Conservation (phyloP, 2,113 vertebrate genomes). For the Columbina picui region DNA sequence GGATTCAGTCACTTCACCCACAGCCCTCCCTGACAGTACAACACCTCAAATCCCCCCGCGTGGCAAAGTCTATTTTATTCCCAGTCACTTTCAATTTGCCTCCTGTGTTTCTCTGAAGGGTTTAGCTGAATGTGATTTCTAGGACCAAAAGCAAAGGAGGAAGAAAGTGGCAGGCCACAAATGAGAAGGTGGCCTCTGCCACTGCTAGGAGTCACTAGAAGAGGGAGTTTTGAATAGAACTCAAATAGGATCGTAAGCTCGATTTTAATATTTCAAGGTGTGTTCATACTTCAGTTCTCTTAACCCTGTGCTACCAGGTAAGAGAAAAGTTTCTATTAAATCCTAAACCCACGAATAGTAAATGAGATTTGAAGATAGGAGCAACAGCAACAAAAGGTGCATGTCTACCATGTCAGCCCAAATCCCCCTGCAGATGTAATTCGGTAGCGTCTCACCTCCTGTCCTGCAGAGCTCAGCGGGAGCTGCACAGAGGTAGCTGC, state of each 20-base stretch:
- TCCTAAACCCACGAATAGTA: background rate
- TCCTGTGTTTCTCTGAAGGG: background rate
- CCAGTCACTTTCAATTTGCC: slow-evolving; percentile 64
- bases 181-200: background rate
- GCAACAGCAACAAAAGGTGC: background rate
- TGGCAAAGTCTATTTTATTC: slow-evolving; percentile 31
- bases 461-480: background rate
- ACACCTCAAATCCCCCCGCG: background rate
- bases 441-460: background rate
- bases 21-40: background rate
- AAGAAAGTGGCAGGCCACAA: background rate
- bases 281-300: background rate
- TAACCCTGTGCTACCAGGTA: background rate
- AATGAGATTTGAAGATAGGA: background rate
- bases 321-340: background rate
- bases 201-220: background rate
- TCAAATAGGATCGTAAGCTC: background rate
- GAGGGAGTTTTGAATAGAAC: background rate
- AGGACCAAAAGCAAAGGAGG: background rate
- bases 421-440: background rate
- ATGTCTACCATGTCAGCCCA: background rate
- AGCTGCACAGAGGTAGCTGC: background rate
- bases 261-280: slow-evolving; percentile 5
- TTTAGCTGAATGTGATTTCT: slow-evolving; percentile 55
- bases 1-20: slow-evolving; percentile 12